A percentile compares a stretch with the other conserved stretches of the same genome.
phyloP scores from a whole-genome alignment of 2,113 vertebrate genomes.

The Chlamydotis undulata region DNA sequence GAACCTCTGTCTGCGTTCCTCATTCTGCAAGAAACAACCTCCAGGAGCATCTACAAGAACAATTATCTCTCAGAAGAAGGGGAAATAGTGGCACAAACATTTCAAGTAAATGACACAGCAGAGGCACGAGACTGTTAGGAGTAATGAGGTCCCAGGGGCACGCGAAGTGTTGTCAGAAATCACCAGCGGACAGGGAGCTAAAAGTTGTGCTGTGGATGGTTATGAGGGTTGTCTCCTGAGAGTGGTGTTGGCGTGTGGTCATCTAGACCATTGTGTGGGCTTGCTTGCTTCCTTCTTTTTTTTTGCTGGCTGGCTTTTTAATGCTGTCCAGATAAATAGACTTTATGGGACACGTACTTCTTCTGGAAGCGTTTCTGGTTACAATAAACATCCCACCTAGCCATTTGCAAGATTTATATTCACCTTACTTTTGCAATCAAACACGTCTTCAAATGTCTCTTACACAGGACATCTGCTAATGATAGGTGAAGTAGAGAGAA shows the following conservation, averaged over 20 bases:
- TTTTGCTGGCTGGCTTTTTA: not conserved
- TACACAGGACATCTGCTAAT: not conserved
- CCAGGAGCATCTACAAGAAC: not conserved
- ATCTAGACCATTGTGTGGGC: not conserved
- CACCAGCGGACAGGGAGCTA: not conserved
- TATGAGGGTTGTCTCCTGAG: not conserved
- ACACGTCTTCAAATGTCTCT: not conserved
- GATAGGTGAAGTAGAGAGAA: too few species aligned
- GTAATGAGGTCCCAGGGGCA: slow-evolving; percentile 32
- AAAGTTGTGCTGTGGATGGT: not conserved
- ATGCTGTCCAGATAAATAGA: not conserved
- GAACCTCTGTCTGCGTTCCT: not conserved
- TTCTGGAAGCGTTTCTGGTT: not conserved
- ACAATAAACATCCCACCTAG: not conserved
- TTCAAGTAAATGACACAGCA: not conserved
- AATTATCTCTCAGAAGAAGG: not conserved
- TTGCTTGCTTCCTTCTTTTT: not conserved
- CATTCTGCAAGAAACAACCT: not conserved
- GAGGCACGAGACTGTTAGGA: not conserved
- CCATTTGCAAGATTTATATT: not conserved
- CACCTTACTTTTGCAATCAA: not conserved
- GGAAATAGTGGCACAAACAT: not conserved
- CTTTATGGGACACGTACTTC: not conserved
- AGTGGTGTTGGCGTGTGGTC: not conserved
- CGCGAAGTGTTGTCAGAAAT: not conserved